A percentile compares a stretch with the other conserved stretches of the same genome.
Conservation (phyloP, 2,113 vertebrate genomes). For the Hippolais icterina region DNA sequence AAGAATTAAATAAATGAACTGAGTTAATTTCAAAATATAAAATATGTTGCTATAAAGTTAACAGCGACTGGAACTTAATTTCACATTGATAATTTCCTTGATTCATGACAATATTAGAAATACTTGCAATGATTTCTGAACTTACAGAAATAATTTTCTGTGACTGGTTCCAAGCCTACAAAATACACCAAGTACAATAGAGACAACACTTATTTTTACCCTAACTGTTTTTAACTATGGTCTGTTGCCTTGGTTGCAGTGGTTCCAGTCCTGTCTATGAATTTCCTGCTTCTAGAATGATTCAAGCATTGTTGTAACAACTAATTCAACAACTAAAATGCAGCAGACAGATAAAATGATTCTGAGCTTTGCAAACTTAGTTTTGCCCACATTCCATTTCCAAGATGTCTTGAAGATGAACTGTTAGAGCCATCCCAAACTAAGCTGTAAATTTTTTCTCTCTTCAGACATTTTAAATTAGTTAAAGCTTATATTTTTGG, state of each 20-base stretch:
- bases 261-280: constrained; percentile 14
- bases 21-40: background rate
- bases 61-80: background rate
- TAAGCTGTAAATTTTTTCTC: background rate
- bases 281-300: background rate
- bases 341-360: background rate
- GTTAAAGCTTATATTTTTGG: background rate
- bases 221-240: constrained; percentile 42
- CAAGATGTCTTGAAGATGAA: background rate
- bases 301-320: background rate
- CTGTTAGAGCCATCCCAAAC: background rate
- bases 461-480: background rate
- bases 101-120: background rate
- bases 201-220: constrained; percentile 38
- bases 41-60: background rate
- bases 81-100: background rate
- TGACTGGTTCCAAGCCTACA: background rate
- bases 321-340: background rate
- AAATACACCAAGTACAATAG: background rate
- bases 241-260: constrained; percentile 51
- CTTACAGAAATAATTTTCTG: constrained; percentile 23
- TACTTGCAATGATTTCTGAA: background rate
- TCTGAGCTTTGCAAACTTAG: background rate
- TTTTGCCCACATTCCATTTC: background rate
- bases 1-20: background rate